Evolutionary conservation across 2,888 invertebrate species (phyloP).

Genomic region (Lochmaea crataegi): DNA sequence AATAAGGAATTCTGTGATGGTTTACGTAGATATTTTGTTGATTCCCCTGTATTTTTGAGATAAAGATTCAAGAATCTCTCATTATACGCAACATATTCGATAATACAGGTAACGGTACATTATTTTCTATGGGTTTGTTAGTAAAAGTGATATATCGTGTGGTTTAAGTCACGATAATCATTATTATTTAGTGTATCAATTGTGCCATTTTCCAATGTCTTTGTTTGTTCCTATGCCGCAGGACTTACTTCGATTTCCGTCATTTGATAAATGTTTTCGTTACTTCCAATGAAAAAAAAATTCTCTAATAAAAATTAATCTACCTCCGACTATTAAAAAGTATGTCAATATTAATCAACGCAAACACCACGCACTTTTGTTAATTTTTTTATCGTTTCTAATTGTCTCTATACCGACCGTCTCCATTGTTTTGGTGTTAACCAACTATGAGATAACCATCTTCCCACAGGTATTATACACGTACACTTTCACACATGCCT

Average conservation of each 20-base stretch:
- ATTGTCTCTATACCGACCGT: conserved; percentile 13
- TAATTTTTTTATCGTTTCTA: conserved; percentile 14
- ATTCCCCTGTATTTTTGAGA: conserved; percentile 1
- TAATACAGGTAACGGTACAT: conserved; percentile 47
- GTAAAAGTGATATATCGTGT: conserved; percentile 51
- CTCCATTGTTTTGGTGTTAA: conserved; percentile 23
- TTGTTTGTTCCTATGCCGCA: conserved; percentile 49
- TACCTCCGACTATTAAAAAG: conserved; percentile 2
- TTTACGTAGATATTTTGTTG: too few species aligned
- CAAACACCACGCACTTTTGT: conserved; percentile 11
- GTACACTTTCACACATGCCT: conserved; percentile 11
- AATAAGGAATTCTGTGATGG: too few species aligned
- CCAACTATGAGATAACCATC: conserved; percentile 18
- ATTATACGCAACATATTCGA: conserved; percentile 46
- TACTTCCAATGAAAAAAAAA: conserved; percentile 30
- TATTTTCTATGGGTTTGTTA: conserved; percentile 48
- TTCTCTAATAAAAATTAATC: neutral
- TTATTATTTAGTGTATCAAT: conserved; percentile 56
- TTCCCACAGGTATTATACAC: conserved; percentile 23
- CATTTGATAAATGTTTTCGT: conserved; percentile 54
- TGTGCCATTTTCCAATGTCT: conserved; percentile 54
- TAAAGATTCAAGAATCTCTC: conserved; percentile 41
- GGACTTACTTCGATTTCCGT: conserved; percentile 50
- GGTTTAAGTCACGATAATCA: conserved; percentile 50
- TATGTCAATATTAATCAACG: conserved; percentile 18